A percentile compares a stretch with the other conserved stretches of the same genome.
Evolutionary conservation across 2,113 vertebrate species (phyloP).

Genomic region (Monopterus albus): DNA sequence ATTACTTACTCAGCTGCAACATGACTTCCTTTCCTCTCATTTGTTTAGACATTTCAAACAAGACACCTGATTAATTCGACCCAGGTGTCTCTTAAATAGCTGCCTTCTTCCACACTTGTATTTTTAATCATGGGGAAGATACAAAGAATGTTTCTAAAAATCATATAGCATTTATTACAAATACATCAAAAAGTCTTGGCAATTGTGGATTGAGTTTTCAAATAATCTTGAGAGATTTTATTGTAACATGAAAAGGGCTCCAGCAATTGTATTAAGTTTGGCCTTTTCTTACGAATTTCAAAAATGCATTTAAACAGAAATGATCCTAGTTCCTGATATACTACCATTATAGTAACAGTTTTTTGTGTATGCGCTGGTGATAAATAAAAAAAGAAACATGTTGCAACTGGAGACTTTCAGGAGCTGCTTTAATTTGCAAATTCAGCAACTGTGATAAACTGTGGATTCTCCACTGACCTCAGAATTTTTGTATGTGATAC

Average conservation of each 20-base stretch:
- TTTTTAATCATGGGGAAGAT: too few relatives aligned
- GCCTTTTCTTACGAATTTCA: too few relatives aligned
- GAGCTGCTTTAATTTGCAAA: too few relatives aligned
- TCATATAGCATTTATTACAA: neutral
- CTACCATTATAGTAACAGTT: too few relatives aligned
- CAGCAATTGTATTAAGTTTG: slow-evolving; percentile 13
- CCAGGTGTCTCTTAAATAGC: neutral
- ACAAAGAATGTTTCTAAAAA: neutral
- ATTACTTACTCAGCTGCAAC: neutral
- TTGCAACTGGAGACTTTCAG: too few relatives aligned
- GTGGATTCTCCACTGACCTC: too few relatives aligned
- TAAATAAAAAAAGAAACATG: too few relatives aligned
- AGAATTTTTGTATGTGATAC: too few relatives aligned
- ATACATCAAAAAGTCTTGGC: neutral
- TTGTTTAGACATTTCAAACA: slow-evolving; percentile 4
- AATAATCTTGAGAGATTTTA: slow-evolving; percentile 8
- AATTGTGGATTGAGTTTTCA: slow-evolving; percentile 17
- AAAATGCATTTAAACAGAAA: too few relatives aligned
- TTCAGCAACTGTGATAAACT: too few relatives aligned
- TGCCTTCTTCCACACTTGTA: neutral
- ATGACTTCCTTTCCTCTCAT: neutral
- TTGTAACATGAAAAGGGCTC: slow-evolving; percentile 4
- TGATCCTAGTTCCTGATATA: too few relatives aligned
- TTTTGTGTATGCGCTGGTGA: too few relatives aligned
- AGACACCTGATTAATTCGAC: slow-evolving; percentile 1